Percentiles rank a stretch among this genome's conserved stretches.
Evolutionary conservation across 2,888 invertebrate genomes (phyloP).

Genomic region (Syrista parreyssii): DNA sequence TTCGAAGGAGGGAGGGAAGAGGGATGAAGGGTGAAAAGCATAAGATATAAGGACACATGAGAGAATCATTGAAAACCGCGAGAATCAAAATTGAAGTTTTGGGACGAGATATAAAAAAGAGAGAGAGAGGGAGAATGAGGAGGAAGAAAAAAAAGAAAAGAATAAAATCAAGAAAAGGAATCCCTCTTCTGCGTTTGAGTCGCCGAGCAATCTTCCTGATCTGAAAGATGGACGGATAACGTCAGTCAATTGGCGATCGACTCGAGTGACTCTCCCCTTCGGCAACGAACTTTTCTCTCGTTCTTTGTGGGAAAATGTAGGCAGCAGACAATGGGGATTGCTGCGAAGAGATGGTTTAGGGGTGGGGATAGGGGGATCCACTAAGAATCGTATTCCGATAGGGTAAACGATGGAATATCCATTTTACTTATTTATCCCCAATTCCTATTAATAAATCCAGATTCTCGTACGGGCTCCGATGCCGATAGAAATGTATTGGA

Average conservation of each 20-base stretch:
- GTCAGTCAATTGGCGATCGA: conserved; percentile 64
- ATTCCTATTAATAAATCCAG: not conserved
- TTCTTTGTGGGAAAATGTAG: conserved; percentile 53
- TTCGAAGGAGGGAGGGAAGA: too few relatives aligned
- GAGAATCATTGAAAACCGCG: not conserved
- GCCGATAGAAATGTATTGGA: not conserved
- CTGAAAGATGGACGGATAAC: conserved; percentile 60
- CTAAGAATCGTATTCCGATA: not conserved
- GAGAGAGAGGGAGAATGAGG: not conserved
- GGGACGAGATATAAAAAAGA: not conserved
- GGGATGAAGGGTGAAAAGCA: not conserved
- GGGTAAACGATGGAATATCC: not conserved
- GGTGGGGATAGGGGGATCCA: not conserved
- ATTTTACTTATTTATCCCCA: conserved; percentile 1
- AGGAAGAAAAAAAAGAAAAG: not conserved
- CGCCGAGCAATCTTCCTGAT: conserved; percentile 58
- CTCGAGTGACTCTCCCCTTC: conserved; percentile 35
- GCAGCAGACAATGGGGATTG: conserved; percentile 38
- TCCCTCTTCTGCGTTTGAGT: conserved; percentile 19
- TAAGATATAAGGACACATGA: not conserved
- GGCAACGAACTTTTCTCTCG: conserved; percentile 18
- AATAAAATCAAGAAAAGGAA: conserved; percentile 8
- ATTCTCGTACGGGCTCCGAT: not conserved
- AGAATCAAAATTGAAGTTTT: not conserved
- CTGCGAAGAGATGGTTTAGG: not conserved